A percentile compares a stretch with the other conserved stretches of the same genome.
These are phyloP conservation scores for Plotosus lineatus DNA, from an alignment of 2,113 vertebrate genomes.

Conservation along the genomic window DNA sequence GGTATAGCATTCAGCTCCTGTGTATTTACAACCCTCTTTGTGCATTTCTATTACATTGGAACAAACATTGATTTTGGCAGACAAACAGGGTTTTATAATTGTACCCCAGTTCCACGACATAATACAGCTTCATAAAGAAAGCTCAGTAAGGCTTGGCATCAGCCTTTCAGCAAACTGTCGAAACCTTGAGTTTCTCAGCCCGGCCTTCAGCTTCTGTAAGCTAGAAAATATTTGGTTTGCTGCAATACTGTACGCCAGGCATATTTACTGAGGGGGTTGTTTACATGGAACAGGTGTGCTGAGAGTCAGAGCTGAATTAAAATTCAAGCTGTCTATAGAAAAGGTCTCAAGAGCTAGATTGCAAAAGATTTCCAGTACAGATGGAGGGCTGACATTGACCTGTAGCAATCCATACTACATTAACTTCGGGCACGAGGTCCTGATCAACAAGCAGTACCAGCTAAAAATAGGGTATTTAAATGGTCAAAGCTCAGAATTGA, in stretches of 20 bases:
- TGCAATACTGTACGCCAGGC: not conserved
- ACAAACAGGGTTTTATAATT: constrained; percentile 40
- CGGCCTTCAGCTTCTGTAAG: not conserved
- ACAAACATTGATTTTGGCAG: constrained; percentile 50
- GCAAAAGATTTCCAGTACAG: constrained; percentile 26
- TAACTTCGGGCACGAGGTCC: constrained; percentile 3
- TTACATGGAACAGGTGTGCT: constrained; percentile 16
- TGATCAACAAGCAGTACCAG: not conserved
- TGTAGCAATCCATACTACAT: constrained; percentile 6
- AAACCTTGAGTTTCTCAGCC: constrained; percentile 3
- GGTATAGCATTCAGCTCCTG: constrained; percentile 5
- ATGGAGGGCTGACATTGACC: constrained; percentile 2
- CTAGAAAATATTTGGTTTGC: constrained; percentile 31
- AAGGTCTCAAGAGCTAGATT: not conserved
- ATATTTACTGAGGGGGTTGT: constrained; percentile 13
- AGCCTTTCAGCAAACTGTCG: not conserved
- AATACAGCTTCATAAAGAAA: constrained; percentile 20
- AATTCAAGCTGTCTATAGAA: constrained; percentile 15
- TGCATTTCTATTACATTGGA: constrained; percentile 32
- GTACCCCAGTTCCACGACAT: constrained; percentile 27
- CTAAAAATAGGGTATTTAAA: not conserved
- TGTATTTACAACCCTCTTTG: constrained; percentile 25
- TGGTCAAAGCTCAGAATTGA: not conserved
- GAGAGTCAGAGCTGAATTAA: constrained; percentile 1
- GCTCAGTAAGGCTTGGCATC: constrained; percentile 7